A percentile compares a stretch with the other conserved stretches of the same genome.
phyloP scores from a whole-genome alignment of 53 echinoderm and acorn worm genomes.

The Actinopyga echinites region DNA sequence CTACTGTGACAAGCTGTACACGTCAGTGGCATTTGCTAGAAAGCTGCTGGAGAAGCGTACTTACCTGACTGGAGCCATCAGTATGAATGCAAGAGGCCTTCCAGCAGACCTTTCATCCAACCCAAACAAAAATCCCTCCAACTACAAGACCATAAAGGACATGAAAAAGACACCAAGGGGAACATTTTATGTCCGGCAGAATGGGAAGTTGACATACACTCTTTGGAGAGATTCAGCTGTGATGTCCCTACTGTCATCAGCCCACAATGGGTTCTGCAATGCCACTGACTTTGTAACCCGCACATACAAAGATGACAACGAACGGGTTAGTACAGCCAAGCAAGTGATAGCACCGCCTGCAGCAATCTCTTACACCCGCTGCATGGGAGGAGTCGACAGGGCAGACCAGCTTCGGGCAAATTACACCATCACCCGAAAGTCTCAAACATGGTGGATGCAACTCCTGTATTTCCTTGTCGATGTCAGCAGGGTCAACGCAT shows the following conservation, averaged over 20 bases:
- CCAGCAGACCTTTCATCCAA: too few relatives aligned
- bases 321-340: not conserved
- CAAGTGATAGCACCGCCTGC: not conserved
- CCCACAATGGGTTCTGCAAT: not conserved
- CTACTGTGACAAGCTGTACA: too few relatives aligned
- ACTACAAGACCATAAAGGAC: too few relatives aligned
- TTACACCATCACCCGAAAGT: slow-evolving; percentile 37
- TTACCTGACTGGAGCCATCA: too few relatives aligned
- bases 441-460: slow-evolving; percentile 43
- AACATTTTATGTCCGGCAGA: not conserved
- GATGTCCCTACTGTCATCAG: not conserved
- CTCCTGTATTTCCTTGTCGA: slow-evolving; percentile 37
- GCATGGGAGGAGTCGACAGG: slow-evolving; percentile 52
- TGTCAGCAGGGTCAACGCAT: slow-evolving; percentile 37
- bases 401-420: slow-evolving; percentile 49
- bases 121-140: too few relatives aligned
- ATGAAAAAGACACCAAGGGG: too few relatives aligned
- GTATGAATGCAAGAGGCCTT: too few relatives aligned
- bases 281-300: not conserved
- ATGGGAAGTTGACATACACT: not conserved
- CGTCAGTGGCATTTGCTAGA: too few relatives aligned
- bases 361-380: not conserved
- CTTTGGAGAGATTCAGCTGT: not conserved
- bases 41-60: too few relatives aligned
- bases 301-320: not conserved